phyloP scores from a whole-genome alignment of 2,888 invertebrate genomes.

The Nasonia oneida region DNA sequence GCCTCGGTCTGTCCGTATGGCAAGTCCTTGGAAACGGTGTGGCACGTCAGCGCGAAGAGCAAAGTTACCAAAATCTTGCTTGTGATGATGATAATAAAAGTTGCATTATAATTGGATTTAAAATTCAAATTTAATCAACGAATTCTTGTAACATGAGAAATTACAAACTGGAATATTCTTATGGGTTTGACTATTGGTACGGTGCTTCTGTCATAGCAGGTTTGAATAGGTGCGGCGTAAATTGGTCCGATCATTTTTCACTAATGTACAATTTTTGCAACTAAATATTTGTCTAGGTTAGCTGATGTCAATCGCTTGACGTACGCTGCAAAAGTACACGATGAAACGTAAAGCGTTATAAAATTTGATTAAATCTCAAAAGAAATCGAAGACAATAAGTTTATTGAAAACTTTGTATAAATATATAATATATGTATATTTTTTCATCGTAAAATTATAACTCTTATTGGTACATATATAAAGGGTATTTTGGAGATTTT shows the following conservation, averaged over 20 bases:
- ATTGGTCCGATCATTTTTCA: conserved; percentile 50
- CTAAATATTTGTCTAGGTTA: conserved; percentile 37
- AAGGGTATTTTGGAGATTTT: conserved; percentile 43
- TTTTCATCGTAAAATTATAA: conserved; percentile 41
- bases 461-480: conserved; percentile 20
- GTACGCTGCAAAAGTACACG: neutral
- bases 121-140: conserved; percentile 34
- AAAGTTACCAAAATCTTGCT: conserved; percentile 64
- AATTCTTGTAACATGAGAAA: conserved; percentile 44
- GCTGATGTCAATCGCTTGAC: conserved; percentile 12
- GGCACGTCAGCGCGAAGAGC: conserved; percentile 65
- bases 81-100: conserved; percentile 45
- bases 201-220: conserved; percentile 60
- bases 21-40: conserved; percentile 64
- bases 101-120: conserved; percentile 4
- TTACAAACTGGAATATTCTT: conserved; percentile 71
- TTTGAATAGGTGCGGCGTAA: conserved; percentile 47
- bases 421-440: conserved; percentile 53
- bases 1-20: conserved; percentile 65
- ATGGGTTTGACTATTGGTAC: conserved; percentile 69
- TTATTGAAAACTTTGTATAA: conserved; percentile 48
- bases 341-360: neutral
- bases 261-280: neutral
- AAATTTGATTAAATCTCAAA: neutral
- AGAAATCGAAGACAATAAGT: conserved; percentile 34